A percentile compares a stretch with the other conserved stretches of the same genome.
Conservation (phyloP, 2,797 vertebrate species). For the Orestias chungarensis region DNA sequence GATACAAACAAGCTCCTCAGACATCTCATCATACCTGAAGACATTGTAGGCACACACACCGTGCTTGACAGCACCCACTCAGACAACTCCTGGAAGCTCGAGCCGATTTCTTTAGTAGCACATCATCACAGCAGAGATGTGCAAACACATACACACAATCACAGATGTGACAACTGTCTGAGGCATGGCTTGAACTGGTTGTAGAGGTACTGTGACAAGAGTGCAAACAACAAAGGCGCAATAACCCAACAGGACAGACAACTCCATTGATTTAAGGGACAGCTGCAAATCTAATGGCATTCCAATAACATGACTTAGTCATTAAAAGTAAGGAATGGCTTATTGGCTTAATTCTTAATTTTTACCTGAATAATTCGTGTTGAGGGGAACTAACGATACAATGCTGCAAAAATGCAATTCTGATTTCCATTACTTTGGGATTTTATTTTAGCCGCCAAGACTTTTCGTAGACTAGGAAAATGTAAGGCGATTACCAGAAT, state of each 20-base stretch:
- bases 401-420: no score
- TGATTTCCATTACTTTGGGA: no score
- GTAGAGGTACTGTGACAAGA: conserved; percentile 10
- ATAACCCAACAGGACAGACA: conserved; percentile 9
- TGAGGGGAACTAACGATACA: not conserved
- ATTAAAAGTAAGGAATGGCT: not conserved
- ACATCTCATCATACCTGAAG: conserved; percentile 56
- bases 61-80: conserved; percentile 59
- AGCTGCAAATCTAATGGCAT: not conserved
- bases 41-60: conserved; percentile 39
- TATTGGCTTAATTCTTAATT: not conserved
- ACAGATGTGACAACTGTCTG: conserved; percentile 26
- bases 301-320: not conserved
- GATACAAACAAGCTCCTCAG: conserved; percentile 34
- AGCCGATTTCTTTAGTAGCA: conserved; percentile 57
- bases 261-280: conserved; percentile 4
- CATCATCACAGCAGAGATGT: conserved; percentile 15
- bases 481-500: not conserved
- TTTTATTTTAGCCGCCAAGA: no score
- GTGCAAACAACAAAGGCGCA: conserved; percentile 9
- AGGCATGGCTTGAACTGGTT: conserved; percentile 48
- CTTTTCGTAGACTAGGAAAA: not conserved
- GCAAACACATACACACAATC: not conserved
- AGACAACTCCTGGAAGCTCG: conserved; percentile 44
- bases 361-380: not conserved